phyloP scores from a whole-genome alignment of 1,140 invertebrate species.

The Brachionus calyciflorus region DNA sequence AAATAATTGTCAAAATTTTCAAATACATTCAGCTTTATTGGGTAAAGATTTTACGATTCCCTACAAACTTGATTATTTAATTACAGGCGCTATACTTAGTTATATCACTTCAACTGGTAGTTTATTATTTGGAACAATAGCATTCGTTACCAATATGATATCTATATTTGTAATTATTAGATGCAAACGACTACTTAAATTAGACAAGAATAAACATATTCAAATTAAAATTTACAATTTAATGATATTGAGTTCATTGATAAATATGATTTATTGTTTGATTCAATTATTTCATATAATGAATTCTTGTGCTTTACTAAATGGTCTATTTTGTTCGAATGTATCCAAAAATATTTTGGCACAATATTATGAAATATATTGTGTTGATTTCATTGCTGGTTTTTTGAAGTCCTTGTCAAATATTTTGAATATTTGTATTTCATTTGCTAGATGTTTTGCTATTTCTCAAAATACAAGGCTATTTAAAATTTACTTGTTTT shows the following conservation, averaged over 20 bases:
- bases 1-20: neutral
- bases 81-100: neutral
- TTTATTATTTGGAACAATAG: neutral
- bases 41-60: neutral
- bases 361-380: neutral
- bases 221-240: neutral
- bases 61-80: neutral
- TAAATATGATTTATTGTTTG: neutral
- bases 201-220: neutral
- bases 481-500: neutral
- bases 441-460: neutral
- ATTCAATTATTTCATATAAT: neutral
- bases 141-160: neutral
- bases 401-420: neutral
- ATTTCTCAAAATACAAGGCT: neutral
- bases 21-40: neutral
- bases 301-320: neutral
- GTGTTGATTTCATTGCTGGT: neutral
- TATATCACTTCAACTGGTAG: neutral
- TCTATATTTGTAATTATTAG: neutral
- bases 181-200: neutral
- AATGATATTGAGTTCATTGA: neutral
- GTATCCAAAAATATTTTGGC: neutral
- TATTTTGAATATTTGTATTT: neutral
- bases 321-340: neutral